These are phyloP conservation scores for Pogona vitticeps DNA, from an alignment of 2,113 vertebrate genomes.

Conservation along the genomic window DNA sequence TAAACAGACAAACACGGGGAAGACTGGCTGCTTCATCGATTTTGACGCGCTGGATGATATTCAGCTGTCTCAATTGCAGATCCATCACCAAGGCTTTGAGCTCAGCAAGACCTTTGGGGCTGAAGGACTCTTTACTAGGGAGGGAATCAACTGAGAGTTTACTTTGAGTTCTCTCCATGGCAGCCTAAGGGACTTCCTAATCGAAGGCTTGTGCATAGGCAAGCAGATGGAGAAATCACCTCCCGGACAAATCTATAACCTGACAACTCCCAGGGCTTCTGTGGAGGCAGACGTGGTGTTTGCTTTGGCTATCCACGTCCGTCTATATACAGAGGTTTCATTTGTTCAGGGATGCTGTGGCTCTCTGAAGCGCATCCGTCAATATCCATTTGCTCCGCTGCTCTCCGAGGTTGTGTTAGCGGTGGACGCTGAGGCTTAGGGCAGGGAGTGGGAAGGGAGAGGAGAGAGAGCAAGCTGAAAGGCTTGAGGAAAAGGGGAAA, in stretches of 20 bases:
- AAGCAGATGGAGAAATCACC: not conserved
- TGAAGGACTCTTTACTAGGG: not conserved
- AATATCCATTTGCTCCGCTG: not conserved
- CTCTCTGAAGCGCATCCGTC: not conserved
- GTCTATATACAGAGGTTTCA: constrained; percentile 6
- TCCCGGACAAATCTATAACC: not conserved
- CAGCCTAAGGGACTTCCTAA: not conserved
- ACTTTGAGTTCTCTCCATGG: not conserved
- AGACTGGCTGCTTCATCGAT: not conserved
- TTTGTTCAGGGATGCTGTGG: not conserved
- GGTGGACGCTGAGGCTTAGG: not conserved
- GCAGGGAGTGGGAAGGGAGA: not conserved
- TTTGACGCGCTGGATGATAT: not conserved
- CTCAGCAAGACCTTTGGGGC: not conserved
- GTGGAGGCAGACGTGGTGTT: not conserved
- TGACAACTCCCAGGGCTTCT: not conserved
- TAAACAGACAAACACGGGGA: not conserved
- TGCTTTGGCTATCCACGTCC: not conserved
- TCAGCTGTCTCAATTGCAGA: not conserved
- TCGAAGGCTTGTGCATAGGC: rapidly evolving
- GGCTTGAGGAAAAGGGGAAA: not conserved
- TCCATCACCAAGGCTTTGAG: not conserved
- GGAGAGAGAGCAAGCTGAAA: not conserved
- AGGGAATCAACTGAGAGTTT: not conserved
- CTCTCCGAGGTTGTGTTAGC: not conserved